Conservation (phyloP, 2,113 vertebrate genomes). For the Elachura formosa region DNA sequence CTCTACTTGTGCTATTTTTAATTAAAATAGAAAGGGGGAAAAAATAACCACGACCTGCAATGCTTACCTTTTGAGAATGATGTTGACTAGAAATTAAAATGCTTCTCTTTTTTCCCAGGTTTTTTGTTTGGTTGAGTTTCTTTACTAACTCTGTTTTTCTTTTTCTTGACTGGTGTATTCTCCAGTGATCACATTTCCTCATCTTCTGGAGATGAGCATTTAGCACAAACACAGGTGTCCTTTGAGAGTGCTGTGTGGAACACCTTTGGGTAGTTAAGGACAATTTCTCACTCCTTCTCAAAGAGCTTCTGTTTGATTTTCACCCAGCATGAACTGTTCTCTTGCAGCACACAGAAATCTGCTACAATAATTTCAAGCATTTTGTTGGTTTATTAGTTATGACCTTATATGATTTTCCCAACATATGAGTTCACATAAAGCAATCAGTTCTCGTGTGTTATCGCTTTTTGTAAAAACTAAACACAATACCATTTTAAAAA, state of each 20-base stretch:
- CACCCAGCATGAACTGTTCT: background rate
- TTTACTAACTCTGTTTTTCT: background rate
- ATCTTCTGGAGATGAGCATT: background rate
- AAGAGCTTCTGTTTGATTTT: background rate
- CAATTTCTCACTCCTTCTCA: background rate
- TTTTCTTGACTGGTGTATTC: background rate
- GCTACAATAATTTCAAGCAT: background rate
- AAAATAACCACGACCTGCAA: background rate
- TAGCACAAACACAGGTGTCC: background rate
- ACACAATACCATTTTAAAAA: background rate
- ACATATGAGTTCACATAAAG: fast-evolving
- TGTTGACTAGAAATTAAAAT: background rate
- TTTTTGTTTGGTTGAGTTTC: background rate
- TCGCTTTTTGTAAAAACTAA: background rate
- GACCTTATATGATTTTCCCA: background rate
- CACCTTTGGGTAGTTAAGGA: background rate
- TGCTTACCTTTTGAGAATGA: background rate
- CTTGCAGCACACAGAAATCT: background rate
- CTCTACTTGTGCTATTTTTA: background rate
- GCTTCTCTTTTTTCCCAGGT: background rate
- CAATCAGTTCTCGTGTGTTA: background rate
- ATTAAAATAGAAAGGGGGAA: background rate
- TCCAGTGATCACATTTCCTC: background rate
- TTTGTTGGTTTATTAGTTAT: background rate
- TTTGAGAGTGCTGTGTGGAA: background rate